Evolutionary conservation across 2,797 vertebrate genomes (phyloP), one percentile per base, ranked within the genome.

Genomic region (Hirundo rustica): DNA sequence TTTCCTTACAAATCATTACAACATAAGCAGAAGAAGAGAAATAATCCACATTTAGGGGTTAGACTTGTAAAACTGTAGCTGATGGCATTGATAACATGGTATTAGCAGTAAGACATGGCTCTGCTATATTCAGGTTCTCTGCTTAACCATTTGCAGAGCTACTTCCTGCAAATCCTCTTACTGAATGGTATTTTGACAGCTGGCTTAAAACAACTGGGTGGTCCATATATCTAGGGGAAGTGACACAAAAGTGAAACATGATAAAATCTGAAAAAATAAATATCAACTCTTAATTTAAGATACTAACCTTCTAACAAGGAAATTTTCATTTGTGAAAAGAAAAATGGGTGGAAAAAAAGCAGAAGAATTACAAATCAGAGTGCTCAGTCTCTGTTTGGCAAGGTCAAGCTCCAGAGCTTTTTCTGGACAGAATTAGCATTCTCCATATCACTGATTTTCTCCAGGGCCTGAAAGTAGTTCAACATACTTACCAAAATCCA

Each of bases 131-230:
- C 51, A 66, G 27, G 47, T 74, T 79, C 84, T 53, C 71, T 50
- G 67, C 32, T 89, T 79, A 91, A 74, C 34, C 57, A 77, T 47
- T 85, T 89, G 48, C 30, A 77, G 20, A 77, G 57, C 57, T 57
- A 87, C 38, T 64, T 92, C 30, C 77, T 87, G 72, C 45, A 92
- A 92, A 58, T 54, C 50, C 47, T 76, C 62, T 84, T 34, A 80
- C 57, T 45, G n/a, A 84, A 65, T 32, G 25, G 50, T 93, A 92
- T 89, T 96, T 93, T 96, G 91, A 93, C 89, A 96, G 81, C 57
- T 89, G 73, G 45, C 47, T 92, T 93, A 77, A 80, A 95, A 80
- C 64, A 92, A 54, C 80, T 58, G 70, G 77, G 83, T 95, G 90
- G 94, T 89, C 93, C 22, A 77, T 40, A 25, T 36, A 71, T 36